Base-by-base conservation (phyloP, 2,888 invertebrate species). In the Arge pagana region DNA sequence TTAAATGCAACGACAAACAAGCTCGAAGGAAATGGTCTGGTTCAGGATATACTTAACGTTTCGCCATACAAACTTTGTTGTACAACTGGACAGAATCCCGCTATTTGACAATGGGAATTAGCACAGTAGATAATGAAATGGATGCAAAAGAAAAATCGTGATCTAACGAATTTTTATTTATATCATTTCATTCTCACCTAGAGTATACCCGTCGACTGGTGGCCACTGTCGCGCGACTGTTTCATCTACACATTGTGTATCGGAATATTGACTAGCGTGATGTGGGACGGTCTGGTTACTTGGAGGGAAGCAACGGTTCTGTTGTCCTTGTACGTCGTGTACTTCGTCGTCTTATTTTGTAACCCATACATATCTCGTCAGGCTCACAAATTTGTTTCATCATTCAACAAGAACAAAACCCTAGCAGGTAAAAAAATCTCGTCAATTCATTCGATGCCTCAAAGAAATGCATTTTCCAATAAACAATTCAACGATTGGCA, bases 211-310 rank as follows among this genome's bases (percentile, higher is more conserved):
- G 79, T 94, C 41, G 89, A 92, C 66, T 85, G 87, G 82, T 87
- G 87, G 78, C 90, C 94, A 0, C 83, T 95, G 15, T 86, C 89
- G 0, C 79, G 95, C 55, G 95, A 95, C 66, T 88, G 88, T 36
- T 64, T 85, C 5, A 86, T 92, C 50, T 95, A 94, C 71, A 80
- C 86, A 56, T 69, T 88, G 18, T 87, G 90, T 37, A 86, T 94
- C 0, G 74, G 82, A 6, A 79, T 86, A 2, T 75, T 95, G 19
- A 84, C 92, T 0, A 64, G 79, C 1, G 82, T 93, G 40, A 86
- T 93, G 21, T 88, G 88, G 85, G 94, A 94, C 63, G 87, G 87
- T 2, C 76, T 78, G 50, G 83, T 96, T 21, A 84, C 83, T 55
- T 93, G 93, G 88, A 87, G 83, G 65, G 95, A 94, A 73, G 87